phyloP scores from a whole-genome alignment of 2,888 invertebrate genomes.

The Aspidiotus rigidus region DNA sequence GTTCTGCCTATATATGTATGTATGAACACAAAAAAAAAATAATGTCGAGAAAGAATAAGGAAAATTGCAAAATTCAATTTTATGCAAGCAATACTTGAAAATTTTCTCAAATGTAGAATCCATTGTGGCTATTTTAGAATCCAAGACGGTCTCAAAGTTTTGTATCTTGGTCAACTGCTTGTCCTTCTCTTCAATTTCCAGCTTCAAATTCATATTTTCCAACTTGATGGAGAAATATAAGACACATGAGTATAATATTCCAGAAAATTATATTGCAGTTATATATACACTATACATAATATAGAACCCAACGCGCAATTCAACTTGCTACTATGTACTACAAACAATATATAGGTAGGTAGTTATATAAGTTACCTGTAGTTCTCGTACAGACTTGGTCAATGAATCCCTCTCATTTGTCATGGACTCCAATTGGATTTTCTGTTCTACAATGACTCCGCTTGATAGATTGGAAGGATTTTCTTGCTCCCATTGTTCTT shows the following conservation, averaged over 20 bases:
- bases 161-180: not conserved
- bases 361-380: not conserved
- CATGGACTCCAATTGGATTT: not conserved
- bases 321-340: not conserved
- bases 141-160: not conserved
- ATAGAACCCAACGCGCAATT: not conserved
- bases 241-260: not conserved
- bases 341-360: not conserved
- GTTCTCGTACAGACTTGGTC: not conserved
- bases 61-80: not conserved
- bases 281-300: no score
- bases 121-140: not conserved
- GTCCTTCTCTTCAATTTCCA: not conserved
- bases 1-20: not conserved
- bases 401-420: conserved; percentile 1
- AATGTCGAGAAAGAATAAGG: not conserved
- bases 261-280: not conserved
- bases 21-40: no score
- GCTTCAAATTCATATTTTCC: not conserved
- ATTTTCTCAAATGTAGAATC: not conserved
- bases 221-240: not conserved
- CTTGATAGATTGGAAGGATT: not conserved
- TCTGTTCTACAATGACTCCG: not conserved
- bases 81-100: not conserved
- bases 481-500: not conserved